Percentiles rank a stretch among this genome's conserved stretches.
phyloP scores from a whole-genome alignment of 1,140 invertebrate species.

The honey bee (Apis mellifera) region Amel_HAv3.1 CM009931.2:21307501-21308000 shows the following conservation, averaged over 20 bases:
- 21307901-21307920: constrained; percentile 63
- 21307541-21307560: no score
- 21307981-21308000: constrained; percentile 13
- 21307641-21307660: no score
- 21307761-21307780: no score
- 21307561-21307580: no score
- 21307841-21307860: background rate
- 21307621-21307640: no score
- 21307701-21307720: no score
- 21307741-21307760: background rate
- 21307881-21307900: constrained; percentile 54
- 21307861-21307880: constrained; percentile 49
- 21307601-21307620: no score
- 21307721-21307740: background rate
- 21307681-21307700: background rate
- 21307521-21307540: no score
- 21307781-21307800: background rate
- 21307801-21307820: no score
- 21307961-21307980: constrained; percentile 13
- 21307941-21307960: constrained; percentile 32
- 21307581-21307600: no score
- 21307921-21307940: constrained; percentile 60
- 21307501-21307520: no score
- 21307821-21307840: background rate
- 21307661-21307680: no score